These are phyloP conservation scores for Gymnogyps californianus DNA, from an alignment of 2,113 vertebrate genomes.

Conservation along the genomic window DNA sequence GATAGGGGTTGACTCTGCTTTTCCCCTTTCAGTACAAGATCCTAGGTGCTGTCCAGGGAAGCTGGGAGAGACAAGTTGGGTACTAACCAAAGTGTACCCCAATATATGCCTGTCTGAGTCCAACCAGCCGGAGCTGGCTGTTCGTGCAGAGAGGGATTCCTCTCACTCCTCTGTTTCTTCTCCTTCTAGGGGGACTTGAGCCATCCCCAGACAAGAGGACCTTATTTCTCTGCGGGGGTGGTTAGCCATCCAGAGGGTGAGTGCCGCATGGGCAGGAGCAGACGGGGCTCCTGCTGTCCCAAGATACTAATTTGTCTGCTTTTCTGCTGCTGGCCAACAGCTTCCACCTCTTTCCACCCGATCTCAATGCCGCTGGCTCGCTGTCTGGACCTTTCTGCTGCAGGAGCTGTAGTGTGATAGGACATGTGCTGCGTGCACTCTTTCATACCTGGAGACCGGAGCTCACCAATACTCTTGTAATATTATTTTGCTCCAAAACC, in stretches of 20 bases:
- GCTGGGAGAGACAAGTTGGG: background rate
- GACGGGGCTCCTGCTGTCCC: background rate
- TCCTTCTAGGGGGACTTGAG: background rate
- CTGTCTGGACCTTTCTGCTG: background rate
- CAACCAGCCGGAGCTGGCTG: background rate
- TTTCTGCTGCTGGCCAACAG: background rate
- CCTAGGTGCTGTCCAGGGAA: background rate
- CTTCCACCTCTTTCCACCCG: background rate
- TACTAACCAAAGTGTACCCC: background rate
- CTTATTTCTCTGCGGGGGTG: background rate
- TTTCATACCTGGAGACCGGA: background rate
- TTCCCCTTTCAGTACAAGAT: background rate
- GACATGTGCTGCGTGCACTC: rapidly evolving
- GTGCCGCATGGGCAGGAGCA: background rate
- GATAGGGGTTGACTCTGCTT: background rate
- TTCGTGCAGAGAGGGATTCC: background rate
- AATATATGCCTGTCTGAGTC: background rate
- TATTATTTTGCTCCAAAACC: background rate
- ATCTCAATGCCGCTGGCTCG: background rate
- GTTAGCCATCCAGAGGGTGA: background rate
- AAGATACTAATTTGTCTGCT: background rate
- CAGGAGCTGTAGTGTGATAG: background rate
- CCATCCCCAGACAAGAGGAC: background rate
- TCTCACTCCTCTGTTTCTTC: background rate
- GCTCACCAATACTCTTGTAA: background rate